Evolutionary conservation across 2,797 vertebrate genomes (phyloP).

Genomic region (Simalia tracyae): DNA sequence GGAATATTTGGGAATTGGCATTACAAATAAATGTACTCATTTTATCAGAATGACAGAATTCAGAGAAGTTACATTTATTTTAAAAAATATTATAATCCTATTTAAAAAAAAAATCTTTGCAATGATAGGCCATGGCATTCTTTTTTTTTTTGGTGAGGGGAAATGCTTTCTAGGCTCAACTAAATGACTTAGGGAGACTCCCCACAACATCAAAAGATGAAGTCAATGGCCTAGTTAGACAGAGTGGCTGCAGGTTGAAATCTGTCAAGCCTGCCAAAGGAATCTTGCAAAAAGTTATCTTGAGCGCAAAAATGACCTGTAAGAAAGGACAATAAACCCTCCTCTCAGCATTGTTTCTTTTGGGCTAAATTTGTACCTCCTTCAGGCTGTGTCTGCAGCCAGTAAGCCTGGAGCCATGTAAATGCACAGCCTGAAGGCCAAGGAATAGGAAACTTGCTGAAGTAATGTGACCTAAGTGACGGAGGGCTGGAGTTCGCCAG

Average conservation of each 20-base stretch:
- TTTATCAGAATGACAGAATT: neutral
- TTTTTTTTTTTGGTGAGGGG: too few species aligned
- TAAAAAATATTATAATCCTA: neutral
- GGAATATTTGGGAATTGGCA: neutral
- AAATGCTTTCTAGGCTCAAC: too few species aligned
- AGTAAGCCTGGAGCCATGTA: neutral
- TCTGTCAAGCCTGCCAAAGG: too few species aligned
- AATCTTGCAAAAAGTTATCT: too few species aligned
- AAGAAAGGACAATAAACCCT: neutral
- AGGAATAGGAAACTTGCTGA: neutral
- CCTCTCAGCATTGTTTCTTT: neutral
- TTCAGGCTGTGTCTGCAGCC: neutral
- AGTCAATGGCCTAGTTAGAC: too few species aligned
- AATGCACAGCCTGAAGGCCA: neutral
- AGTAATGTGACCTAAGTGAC: neutral
- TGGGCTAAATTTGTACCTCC: neutral
- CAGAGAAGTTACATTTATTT: neutral
- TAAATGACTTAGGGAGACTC: too few species aligned
- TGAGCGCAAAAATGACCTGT: neutral
- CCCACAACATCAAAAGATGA: too few species aligned
- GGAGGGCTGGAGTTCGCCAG: neutral
- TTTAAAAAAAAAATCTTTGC: neutral
- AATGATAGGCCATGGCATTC: too few species aligned
- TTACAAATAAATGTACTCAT: neutral
- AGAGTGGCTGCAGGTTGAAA: neutral